Base-by-base conservation (phyloP, 2,888 invertebrate genomes). In the Zelleria hepariella region DNA sequence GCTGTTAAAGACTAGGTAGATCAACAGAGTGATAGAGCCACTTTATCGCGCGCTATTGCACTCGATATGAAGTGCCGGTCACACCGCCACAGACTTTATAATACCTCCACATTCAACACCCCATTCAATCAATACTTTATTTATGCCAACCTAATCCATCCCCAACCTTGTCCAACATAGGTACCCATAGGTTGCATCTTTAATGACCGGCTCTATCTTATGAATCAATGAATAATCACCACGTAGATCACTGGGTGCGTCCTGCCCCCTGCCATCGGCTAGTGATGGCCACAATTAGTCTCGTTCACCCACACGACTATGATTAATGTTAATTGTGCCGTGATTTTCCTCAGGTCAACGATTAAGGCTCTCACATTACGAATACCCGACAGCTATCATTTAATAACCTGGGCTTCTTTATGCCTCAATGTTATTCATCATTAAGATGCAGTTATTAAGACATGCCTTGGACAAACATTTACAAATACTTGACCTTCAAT, bases 281-380 rank as follows among this genome's bases (percentile, higher is more conserved):
- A 67, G 69, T 77, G 74, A 82, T 80, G 78, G 68, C 71, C 71
- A 73, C 77, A 78, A 85, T 82, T 81, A 83, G 71, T 80, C 75
- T 72, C 71, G 59, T 62, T 61, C 68, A 73, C 73, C 73, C 77
- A 74, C 78, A 75, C 80, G 74, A 72, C 74, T 79, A 78, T 83
- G 86, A 87, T 83, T 79, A 80, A 87, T 83, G 81, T 77, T 86
- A 84, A 86, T 86, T 83, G 80, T 78, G 74, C 75, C 80, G 77
- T 78, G 75, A 78, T 80, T 78, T 78, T 75, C 75, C 68, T 71
- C 70, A 73, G 71, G 75, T 76, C 77, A 75, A 74, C 77, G 75
- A 83, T 82, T 82, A 80, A 80, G 77, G 71, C 70, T 61, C 69
- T 77, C 32, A 15, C 77, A 79, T 82, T 80, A 82, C 70, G 70